These are phyloP conservation scores for Melipona beecheii DNA, from an alignment of 2,888 invertebrate species.

Conservation along the genomic window DNA sequence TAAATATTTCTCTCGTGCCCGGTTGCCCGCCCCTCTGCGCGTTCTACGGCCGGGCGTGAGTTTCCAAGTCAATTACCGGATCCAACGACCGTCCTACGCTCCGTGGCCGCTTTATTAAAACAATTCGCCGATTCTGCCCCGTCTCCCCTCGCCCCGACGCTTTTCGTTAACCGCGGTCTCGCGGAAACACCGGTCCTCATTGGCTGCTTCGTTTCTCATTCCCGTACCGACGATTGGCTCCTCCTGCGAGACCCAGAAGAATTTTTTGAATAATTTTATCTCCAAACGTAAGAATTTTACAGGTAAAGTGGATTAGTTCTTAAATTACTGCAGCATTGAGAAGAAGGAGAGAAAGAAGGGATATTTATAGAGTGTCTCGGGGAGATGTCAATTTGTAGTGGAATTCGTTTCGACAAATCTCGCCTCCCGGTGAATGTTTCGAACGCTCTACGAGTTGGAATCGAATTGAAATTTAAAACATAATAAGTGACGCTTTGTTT, in stretches of 20 bases:
- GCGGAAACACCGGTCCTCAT: slow-evolving; percentile 41
- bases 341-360: background rate
- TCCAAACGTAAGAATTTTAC: background rate
- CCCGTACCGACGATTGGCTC: slow-evolving; percentile 1
- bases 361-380: background rate
- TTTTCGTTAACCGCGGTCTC: slow-evolving; percentile 41
- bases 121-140: slow-evolving; percentile 71
- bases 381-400: background rate
- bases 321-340: background rate
- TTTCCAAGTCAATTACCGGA: slow-evolving; percentile 80
- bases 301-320: background rate
- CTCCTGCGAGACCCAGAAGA: slow-evolving; percentile 6
- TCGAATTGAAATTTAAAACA: too few species aligned
- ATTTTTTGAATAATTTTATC: slow-evolving; percentile 36
- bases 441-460: background rate
- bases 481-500: too few species aligned
- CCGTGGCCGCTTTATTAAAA: slow-evolving; percentile 77
- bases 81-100: slow-evolving; percentile 74
- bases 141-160: slow-evolving; percentile 28
- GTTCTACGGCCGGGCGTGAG: slow-evolving; percentile 63
- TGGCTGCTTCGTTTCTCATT: slow-evolving; percentile 9
- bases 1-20: slow-evolving; percentile 77
- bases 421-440: background rate
- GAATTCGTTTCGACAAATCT: background rate
- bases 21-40: slow-evolving; percentile 31